Conservation (phyloP, 2,888 invertebrate genomes). For the Glyphotaelius pellucidus region DNA sequence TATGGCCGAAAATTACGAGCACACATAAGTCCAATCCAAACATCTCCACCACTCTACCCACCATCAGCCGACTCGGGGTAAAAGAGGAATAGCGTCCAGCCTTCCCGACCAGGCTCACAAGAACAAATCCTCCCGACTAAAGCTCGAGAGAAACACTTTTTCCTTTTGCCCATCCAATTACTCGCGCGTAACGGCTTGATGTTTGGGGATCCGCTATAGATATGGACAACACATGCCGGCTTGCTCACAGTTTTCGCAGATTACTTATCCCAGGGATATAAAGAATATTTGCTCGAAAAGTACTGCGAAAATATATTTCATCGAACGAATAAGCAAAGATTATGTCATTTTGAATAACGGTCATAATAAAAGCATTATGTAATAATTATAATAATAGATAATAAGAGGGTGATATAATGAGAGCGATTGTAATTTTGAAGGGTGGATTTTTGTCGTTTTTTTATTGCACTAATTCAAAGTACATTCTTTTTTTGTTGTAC, state of each 20-base stretch:
- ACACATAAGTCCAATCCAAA: conserved; percentile 40
- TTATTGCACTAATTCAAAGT: background rate
- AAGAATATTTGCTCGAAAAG: conserved; percentile 24
- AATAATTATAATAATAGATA: background rate
- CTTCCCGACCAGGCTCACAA: background rate
- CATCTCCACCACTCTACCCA: conserved; percentile 29
- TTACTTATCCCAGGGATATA: conserved; percentile 25
- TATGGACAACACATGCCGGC: conserved; percentile 21
- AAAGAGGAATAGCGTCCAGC: background rate
- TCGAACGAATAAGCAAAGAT: background rate
- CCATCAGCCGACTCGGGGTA: background rate
- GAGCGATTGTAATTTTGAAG: background rate
- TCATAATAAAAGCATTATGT: conserved; percentile 15
- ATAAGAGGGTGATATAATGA: background rate
- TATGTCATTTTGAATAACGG: background rate
- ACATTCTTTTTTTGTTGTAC: background rate
- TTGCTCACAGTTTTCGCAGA: conserved; percentile 26
- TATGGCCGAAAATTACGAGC: conserved; percentile 46
- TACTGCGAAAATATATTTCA: conserved; percentile 7
- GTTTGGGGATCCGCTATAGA: conserved; percentile 3
- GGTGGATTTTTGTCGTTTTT: background rate
- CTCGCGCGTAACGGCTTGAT: conserved; percentile 9
- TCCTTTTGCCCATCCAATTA: background rate
- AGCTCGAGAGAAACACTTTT: background rate
- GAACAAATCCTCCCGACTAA: background rate